A percentile compares a stretch with the other conserved stretches of the same genome.
Evolutionary conservation across 2,113 vertebrate genomes (phyloP).

Genomic region (Osmerus eperlanus): DNA sequence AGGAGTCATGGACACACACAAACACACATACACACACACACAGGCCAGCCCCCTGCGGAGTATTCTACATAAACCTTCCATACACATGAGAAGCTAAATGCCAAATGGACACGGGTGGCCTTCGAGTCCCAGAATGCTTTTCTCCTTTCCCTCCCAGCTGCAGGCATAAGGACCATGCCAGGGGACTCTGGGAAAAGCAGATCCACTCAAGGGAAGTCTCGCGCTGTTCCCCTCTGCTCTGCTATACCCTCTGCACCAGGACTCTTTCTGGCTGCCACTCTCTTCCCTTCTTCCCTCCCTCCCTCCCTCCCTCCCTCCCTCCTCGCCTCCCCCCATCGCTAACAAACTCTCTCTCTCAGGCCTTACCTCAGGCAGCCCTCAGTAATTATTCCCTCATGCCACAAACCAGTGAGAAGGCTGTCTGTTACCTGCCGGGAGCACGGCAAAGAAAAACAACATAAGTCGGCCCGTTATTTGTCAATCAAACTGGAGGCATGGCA

Average conservation of each 20-base stretch:
- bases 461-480: constrained; percentile 76
- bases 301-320: constrained; percentile 21
- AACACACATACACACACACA: constrained; percentile 2
- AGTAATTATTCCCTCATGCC: constrained; percentile 76
- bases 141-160: constrained; percentile 30
- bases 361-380: constrained; percentile 69
- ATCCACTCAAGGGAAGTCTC: constrained; percentile 19
- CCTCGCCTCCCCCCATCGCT: constrained; percentile 57
- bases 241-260: constrained; percentile 29
- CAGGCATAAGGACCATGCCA: constrained; percentile 29
- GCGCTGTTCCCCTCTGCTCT: constrained; percentile 37
- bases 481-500: constrained; percentile 67
- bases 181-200: constrained; percentile 27
- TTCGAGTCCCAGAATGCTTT: constrained; percentile 22
- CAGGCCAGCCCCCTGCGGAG: neutral
- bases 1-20: constrained; percentile 1
- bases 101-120: constrained; percentile 43
- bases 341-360: constrained; percentile 70
- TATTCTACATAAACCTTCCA: constrained; percentile 3
- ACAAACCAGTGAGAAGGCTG: constrained; percentile 68
- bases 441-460: constrained; percentile 65
- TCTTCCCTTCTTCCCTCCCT: neutral
- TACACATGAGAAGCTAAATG: constrained; percentile 51
- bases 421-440: constrained; percentile 66
- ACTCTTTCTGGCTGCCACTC: constrained; percentile 28